Evolutionary conservation across 2,888 invertebrate genomes (phyloP), one percentile per base, ranked within the genome.

Genomic region (Trachelus stipa): DNA sequence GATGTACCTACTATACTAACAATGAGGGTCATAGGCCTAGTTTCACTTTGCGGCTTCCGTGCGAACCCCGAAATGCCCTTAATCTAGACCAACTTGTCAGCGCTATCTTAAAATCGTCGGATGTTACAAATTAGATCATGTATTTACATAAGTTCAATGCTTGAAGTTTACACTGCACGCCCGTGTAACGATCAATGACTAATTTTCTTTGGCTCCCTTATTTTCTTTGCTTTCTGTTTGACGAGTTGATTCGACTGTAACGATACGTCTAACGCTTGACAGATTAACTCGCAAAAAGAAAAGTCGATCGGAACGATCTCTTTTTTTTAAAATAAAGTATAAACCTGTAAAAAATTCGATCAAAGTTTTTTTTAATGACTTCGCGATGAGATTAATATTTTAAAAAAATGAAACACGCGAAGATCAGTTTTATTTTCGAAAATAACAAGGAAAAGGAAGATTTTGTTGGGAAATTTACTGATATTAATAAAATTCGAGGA

Each of bases 51-150:
- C 31, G 71, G 33, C 71, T 56, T 56, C 71, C 33, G 71, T 71
- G 34, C 71, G 71, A 34, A 31, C 31, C 71, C 33, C 71, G 71
- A 71, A 71, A 71, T 34, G 71, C 71, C 85, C 85, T 86, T 86
- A 85, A 86, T 85, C 84, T 81, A 80, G 80, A 80, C 81, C 85
- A 85, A 85, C 85, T 85, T 83, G 85, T 86, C 85, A 84, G 84
- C 83, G 84, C 71, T 85, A 85, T 85, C 85, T 85, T 34, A 12
- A 23, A 68, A 73, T 34, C 30, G 69, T n/a, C 34, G 69, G 56
- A 23, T 23, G 9, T 23, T 56, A 9, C 23, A 56, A 56, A 56
- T 56, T 9, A 56, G 56, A 56, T 56, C 56, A 2, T 23, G 9
- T 56, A 56, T 56, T 56, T 56, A 56, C 23, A 56, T 56, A 56